phyloP scores from a whole-genome alignment of 2,113 vertebrate species.

The Nanorana parkeri region DNA sequence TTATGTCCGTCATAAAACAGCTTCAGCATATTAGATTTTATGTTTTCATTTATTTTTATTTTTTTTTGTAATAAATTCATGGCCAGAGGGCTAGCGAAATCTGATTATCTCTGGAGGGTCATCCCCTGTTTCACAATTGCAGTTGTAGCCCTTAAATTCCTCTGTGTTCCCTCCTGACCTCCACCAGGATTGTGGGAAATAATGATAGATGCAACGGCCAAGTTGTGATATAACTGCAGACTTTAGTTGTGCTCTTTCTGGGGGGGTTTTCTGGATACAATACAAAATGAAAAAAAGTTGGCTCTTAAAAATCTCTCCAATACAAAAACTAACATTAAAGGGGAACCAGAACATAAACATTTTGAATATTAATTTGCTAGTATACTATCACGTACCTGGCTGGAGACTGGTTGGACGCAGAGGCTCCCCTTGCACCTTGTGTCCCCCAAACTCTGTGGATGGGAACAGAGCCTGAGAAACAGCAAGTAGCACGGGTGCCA shows the following conservation, averaged over 20 bases:
- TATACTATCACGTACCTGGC: too few species aligned
- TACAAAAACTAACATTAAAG: too few species aligned
- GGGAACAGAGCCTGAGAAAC: too few species aligned
- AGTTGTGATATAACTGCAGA: conserved; percentile 32
- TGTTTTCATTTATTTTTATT: conserved; percentile 30
- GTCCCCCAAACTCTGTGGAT: too few species aligned
- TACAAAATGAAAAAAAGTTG: not conserved
- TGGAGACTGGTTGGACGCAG: too few species aligned
- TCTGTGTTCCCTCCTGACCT: conserved; percentile 53
- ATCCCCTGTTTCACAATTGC: conserved; percentile 55
- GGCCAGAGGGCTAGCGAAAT: conserved; percentile 32
- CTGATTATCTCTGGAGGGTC: conserved; percentile 51
- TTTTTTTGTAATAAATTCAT: conserved; percentile 19
- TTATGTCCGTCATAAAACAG: not conserved
- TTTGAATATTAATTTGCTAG: too few species aligned
- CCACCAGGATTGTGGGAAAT: conserved; percentile 25
- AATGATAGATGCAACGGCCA: conserved; percentile 41
- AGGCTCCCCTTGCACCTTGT: too few species aligned
- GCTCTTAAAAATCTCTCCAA: not conserved
- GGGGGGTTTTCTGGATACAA: too few species aligned
- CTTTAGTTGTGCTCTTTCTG: conserved; percentile 50
- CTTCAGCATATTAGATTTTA: conserved; percentile 23
- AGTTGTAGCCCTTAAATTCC: conserved; percentile 31
- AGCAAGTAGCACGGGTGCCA: too few species aligned
- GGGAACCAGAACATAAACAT: too few species aligned